These are phyloP conservation scores for Kryphioiulus occultus DNA, from an alignment of 2,888 invertebrate species.

Conservation along the genomic window DNA sequence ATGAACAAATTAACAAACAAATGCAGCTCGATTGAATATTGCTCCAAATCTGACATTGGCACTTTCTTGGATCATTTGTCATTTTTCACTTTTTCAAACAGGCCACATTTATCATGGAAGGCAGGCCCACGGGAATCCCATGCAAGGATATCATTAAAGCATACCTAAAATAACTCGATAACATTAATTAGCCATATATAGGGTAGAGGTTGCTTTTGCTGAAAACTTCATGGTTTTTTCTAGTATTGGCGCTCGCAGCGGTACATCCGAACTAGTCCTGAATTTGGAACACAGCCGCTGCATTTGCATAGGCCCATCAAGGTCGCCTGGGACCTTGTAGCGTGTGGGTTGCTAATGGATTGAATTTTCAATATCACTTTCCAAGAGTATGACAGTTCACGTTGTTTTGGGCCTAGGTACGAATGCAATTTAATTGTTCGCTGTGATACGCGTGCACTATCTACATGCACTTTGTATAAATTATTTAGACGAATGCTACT, in stretches of 20 bases:
- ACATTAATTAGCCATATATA: not conserved
- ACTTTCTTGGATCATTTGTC: not conserved
- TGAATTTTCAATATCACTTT: not conserved
- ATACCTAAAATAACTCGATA: not conserved
- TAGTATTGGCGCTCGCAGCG: not conserved
- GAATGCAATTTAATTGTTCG: not conserved
- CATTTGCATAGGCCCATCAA: not conserved
- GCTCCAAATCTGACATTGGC: not conserved
- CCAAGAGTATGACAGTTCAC: not conserved
- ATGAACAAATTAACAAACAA: not conserved
- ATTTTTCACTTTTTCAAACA: not conserved
- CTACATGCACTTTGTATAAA: not conserved
- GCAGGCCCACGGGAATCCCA: not conserved
- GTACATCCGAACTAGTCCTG: not conserved
- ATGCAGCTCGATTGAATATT: not conserved
- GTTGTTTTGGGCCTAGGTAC: not conserved
- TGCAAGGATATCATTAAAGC: not conserved
- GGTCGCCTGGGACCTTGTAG: not conserved
- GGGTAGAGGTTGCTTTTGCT: not conserved
- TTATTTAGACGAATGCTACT: not conserved
- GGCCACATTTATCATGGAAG: not conserved
- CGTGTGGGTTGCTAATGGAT: not conserved
- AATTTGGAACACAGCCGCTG: not conserved
- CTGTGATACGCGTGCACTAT: not conserved
- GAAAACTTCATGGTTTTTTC: not conserved